phyloP scores from a whole-genome alignment of 2,113 vertebrate genomes.

The Gavialis gangeticus region DNA sequence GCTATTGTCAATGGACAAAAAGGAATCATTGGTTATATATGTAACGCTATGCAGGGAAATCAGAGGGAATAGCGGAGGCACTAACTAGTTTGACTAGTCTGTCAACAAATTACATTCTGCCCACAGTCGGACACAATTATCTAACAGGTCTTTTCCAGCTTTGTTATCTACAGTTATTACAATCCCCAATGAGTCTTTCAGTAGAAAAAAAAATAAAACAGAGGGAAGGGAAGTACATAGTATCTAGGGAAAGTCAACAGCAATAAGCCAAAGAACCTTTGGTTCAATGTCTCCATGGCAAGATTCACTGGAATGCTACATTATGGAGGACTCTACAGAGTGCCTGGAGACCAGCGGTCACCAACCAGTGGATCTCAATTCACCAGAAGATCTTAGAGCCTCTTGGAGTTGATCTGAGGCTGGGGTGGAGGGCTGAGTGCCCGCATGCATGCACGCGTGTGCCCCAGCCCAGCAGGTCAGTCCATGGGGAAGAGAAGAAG shows the following conservation, averaged over 20 bases:
- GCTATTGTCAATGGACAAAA: not conserved
- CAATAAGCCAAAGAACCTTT: not conserved
- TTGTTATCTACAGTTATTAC: not conserved
- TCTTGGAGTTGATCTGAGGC: no score
- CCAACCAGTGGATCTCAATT: no score
- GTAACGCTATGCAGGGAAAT: not conserved
- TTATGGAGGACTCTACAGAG: not conserved
- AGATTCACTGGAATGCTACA: not conserved
- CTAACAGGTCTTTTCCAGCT: not conserved
- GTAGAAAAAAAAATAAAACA: not conserved
- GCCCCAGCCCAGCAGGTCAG: no score
- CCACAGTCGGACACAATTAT: not conserved
- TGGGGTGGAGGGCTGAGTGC: no score
- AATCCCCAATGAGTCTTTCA: not conserved
- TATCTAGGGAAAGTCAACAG: not conserved
- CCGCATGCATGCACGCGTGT: no score
- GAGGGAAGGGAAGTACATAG: not conserved
- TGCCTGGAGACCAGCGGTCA: not conserved
- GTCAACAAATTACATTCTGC: not conserved
- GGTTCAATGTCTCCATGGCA: not conserved
- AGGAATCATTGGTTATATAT: not conserved
- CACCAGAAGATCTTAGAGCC: no score
- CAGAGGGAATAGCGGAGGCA: not conserved
- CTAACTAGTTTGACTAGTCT: not conserved
- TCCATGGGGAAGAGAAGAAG: no score